Base-by-base conservation (phyloP, 2,888 invertebrate species). In the Carcina quercana region DNA sequence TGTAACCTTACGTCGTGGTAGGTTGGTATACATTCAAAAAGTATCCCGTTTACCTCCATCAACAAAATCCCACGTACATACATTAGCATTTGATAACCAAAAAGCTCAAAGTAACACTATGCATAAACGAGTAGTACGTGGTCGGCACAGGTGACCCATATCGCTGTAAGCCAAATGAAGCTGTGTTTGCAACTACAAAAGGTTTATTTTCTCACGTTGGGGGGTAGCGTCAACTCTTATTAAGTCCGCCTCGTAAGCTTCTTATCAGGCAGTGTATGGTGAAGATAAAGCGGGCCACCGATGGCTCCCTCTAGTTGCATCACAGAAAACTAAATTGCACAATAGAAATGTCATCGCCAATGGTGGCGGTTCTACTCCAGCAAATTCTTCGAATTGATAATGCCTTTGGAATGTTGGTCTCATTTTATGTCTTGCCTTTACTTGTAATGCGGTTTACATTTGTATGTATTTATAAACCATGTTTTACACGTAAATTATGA, bases 181-280 rank as follows among this genome's bases (percentile, higher is more conserved):
- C 61, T 52, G 38, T 75, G 61, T 66, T 47, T 31, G 34, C 30
- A 28, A 34, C 41, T 28, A 42, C 50, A 59, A 61, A 68, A 55
- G 67, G 70, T 59, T 44, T 55, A 56, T 64, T 70, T 54, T 71
- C 58, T 52, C 54, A 50, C 50, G 55, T 40, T 39, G 20, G 36
- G 39, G 29, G 38, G 44, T 45, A 40, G 58, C 64, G 66, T 69
- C 69, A 59, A 64, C 65, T 73, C 69, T 69, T 78, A 73, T 79
- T 75, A 78, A 68, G 63, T 74, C 74, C 59, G 64, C 62, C 53
- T 63, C 58, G 68, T 72, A 72, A 80, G 75, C 79, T 75, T 56
- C 79, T 80, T 82, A 82, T 82, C 80, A 72, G 67, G 54, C 71
- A 63, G 67, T 75, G 76, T 79, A 75, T 73, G 71, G 71, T 59